Evolutionary conservation across 2,113 vertebrate species (phyloP).

Genomic region (Sorex fumeus): DNA sequence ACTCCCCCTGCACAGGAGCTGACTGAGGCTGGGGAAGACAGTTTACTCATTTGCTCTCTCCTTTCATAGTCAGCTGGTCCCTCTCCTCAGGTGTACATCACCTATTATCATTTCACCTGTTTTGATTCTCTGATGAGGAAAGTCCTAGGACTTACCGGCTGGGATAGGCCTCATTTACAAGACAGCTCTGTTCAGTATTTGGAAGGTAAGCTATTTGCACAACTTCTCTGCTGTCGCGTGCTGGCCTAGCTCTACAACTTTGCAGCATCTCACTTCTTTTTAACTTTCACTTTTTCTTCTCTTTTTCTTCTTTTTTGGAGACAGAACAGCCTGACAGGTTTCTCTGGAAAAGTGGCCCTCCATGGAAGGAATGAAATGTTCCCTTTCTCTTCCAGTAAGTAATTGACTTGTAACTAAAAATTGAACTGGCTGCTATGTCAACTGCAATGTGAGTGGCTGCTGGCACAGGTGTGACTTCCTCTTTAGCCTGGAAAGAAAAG

Average conservation of each 20-base stretch:
- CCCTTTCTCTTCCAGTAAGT: conserved; percentile 83
- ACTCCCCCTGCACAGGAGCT: conserved; percentile 95
- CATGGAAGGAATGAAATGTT: conserved; percentile 80
- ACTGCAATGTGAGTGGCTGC: conserved; percentile 73
- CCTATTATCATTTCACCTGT: conserved; percentile 88
- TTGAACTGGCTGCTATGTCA: conserved; percentile 74
- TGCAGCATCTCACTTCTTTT: conserved; percentile 80
- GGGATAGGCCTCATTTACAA: conserved; percentile 88
- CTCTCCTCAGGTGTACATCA: conserved; percentile 89
- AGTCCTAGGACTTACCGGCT: conserved; percentile 89
- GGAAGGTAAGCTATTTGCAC: conserved; percentile 90
- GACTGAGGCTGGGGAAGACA: conserved; percentile 94
- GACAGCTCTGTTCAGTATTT: conserved; percentile 87
- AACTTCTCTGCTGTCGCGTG: conserved; percentile 87
- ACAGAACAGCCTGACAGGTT: conserved; percentile 82
- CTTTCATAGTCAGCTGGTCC: conserved; percentile 87
- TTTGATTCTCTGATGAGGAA: conserved; percentile 86
- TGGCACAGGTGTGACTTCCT: conserved; percentile 80
- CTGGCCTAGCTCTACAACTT: conserved; percentile 90
- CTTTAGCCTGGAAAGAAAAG: conserved; percentile 72
- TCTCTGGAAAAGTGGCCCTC: conserved; percentile 80
- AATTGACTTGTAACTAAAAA: conserved; percentile 79
- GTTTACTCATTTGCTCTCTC: conserved; percentile 90
- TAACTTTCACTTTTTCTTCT: conserved; percentile 79
- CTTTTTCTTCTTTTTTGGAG: conserved; percentile 75